A percentile compares a stretch with the other conserved stretches of the same genome.
These are phyloP conservation scores for Staurois parvus DNA, from an alignment of 2,797 vertebrate genomes.

Conservation along the genomic window DNA sequence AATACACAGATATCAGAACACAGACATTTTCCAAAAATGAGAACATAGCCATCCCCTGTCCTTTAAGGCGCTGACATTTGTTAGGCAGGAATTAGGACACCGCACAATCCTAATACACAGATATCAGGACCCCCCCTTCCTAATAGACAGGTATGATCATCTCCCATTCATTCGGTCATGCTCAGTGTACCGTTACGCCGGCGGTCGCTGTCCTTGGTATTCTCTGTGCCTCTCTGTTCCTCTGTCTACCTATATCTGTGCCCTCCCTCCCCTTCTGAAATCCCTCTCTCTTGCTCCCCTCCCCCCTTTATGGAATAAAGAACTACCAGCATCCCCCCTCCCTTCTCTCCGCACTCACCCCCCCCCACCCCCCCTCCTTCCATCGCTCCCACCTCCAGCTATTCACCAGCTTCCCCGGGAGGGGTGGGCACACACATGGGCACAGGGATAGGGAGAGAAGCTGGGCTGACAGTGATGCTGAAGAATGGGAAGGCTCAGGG, in stretches of 20 bases:
- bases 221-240: slow-evolving; percentile 19
- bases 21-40: too few species aligned
- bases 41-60: too few species aligned
- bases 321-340: slow-evolving; percentile 20
- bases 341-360: neutral
- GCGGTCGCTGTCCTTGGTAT: neutral
- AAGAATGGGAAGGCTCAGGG: neutral
- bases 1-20: too few species aligned
- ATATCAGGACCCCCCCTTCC: neutral
- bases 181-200: too few species aligned
- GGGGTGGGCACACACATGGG: slow-evolving; percentile 22
- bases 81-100: too few species aligned
- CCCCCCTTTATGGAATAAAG: slow-evolving; percentile 49
- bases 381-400: slow-evolving; percentile 33
- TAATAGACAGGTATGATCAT: neutral
- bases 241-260: slow-evolving; percentile 49
- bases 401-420: slow-evolving; percentile 4
- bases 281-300: slow-evolving; percentile 35
- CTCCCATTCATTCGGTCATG: neutral
- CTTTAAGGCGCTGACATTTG: too few species aligned
- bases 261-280: slow-evolving; percentile 45
- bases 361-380: neutral
- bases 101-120: neutral
- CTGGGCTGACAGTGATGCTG: neutral
- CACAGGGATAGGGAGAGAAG: slow-evolving; percentile 13